phyloP scores from a whole-genome alignment of 1,140 invertebrate species.

The Calosoma granatense region DNA sequence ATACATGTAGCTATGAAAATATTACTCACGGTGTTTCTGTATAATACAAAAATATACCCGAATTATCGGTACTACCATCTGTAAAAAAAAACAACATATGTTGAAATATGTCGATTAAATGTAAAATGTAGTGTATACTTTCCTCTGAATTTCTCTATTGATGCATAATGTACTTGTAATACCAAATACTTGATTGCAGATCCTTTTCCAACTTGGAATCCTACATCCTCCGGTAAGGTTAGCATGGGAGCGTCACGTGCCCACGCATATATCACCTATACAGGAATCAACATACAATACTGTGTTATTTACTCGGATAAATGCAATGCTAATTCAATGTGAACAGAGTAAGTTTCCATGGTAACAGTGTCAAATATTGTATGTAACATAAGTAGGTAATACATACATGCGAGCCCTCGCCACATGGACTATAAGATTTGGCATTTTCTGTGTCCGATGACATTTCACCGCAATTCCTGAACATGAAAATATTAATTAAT shows the following conservation, averaged over 20 bases:
- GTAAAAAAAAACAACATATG: constrained; percentile 28
- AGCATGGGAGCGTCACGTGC: constrained; percentile 86
- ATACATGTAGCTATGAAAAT: not conserved
- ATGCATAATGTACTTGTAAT: constrained; percentile 89
- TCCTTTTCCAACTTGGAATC: constrained; percentile 65
- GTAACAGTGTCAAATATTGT: too few species aligned
- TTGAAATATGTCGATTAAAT: constrained; percentile 12
- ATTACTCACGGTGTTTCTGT: constrained; percentile 58
- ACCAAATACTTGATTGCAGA: constrained; percentile 69
- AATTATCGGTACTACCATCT: constrained; percentile 69
- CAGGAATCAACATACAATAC: constrained; percentile 16
- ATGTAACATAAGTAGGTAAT: too few species aligned
- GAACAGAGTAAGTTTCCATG: too few species aligned
- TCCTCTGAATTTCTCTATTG: constrained; percentile 61
- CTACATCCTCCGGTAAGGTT: constrained; percentile 72
- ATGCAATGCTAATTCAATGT: constrained; percentile 3
- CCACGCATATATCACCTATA: constrained; percentile 92
- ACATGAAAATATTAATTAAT: constrained; percentile 20
- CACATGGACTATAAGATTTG: constrained; percentile 52
- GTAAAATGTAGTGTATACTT: constrained; percentile 24
- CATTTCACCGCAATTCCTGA: constrained; percentile 91
- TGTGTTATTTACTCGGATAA: constrained; percentile 12
- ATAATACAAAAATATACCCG: constrained; percentile 69
- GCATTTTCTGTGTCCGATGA: constrained; percentile 36
- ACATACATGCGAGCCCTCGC: constrained; percentile 54